Evolutionary conservation across 2,113 vertebrate species (phyloP).

Genomic region (Melospiza georgiana): DNA sequence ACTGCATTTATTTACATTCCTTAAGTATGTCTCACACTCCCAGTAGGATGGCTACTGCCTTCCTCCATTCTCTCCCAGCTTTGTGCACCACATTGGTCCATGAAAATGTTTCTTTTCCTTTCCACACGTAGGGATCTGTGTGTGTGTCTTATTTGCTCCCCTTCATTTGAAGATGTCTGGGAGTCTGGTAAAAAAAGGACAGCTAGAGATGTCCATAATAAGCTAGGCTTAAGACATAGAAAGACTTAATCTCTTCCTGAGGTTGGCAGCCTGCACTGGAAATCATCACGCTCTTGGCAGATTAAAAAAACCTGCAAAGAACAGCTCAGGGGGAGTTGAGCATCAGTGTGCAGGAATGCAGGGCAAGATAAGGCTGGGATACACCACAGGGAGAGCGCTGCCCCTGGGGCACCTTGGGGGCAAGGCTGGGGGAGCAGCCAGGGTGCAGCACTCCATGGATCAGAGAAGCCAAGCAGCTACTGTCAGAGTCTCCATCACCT

Average conservation of each 20-base stretch:
- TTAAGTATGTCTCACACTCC: neutral
- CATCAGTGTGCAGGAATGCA: neutral
- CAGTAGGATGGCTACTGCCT: neutral
- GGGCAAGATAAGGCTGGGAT: neutral
- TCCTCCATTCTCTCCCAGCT: neutral
- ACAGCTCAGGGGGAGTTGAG: neutral
- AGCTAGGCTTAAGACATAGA: neutral
- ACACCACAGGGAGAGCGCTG: fast-evolving
- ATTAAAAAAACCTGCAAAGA: neutral
- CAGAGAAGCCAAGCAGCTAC: fast-evolving
- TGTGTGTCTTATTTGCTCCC: neutral
- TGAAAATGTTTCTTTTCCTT: neutral
- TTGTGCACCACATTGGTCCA: neutral
- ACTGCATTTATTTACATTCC: slow-evolving; percentile 34
- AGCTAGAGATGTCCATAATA: neutral
- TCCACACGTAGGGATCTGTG: neutral
- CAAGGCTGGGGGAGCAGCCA: neutral
- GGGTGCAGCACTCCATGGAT: neutral
- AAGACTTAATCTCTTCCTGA: neutral
- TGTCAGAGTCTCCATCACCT: neutral
- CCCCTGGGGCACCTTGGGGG: neutral
- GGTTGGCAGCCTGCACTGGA: neutral
- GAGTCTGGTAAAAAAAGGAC: neutral
- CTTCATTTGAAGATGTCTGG: neutral
- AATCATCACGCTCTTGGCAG: neutral